Evolutionary conservation across 2,888 invertebrate genomes (phyloP), one percentile per base, ranked within the genome.

Genomic region (Lithodes maja): DNA sequence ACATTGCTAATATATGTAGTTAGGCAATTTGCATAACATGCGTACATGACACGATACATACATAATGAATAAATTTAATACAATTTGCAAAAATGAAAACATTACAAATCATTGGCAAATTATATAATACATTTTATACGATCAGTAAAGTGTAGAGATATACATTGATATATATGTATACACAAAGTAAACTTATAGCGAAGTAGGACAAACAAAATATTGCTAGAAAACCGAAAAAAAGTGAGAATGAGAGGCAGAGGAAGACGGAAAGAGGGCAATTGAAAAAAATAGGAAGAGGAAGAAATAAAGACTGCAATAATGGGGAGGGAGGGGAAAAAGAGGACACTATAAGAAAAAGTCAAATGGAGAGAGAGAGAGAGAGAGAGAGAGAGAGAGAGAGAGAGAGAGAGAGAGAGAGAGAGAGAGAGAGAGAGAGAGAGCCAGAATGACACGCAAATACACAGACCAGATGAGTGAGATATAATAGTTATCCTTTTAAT

Each of bases 351-450:
- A 15, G 50, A 69, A 15, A 69, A 53, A 53, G 79, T 9, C 12
- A 17, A 15, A n/a, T 15, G n/a, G 79, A 79, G 50, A 69, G 82
- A 83, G 55, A 55, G 82, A 83, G 69, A 50, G 82, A 83, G 69
- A 83, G 82, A 83, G 69, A 69, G 69, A 83, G 69, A 83, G 71
- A 83, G 52, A 69, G 75, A 49, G 75, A 49, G 54, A 84, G 17
- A 54, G 54, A 53, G 79, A 79, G 79, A 79, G 79, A 79, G 79
- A 79, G 79, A 79, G 79, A 79, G 79, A 79, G 79, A 79, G 78
- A 79, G 79, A 79, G 79, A 79, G 79, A 79, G 79, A 79, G 79
- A 79, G 79, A 79, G 79, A 79, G 79, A 79, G 79, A 79, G 79
- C 52, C 53, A 79, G 77, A 77, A 50, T 49, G 33, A 33, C 33